Conservation (phyloP, 2,113 vertebrate genomes). For the Oreochromis tanganicae region DNA sequence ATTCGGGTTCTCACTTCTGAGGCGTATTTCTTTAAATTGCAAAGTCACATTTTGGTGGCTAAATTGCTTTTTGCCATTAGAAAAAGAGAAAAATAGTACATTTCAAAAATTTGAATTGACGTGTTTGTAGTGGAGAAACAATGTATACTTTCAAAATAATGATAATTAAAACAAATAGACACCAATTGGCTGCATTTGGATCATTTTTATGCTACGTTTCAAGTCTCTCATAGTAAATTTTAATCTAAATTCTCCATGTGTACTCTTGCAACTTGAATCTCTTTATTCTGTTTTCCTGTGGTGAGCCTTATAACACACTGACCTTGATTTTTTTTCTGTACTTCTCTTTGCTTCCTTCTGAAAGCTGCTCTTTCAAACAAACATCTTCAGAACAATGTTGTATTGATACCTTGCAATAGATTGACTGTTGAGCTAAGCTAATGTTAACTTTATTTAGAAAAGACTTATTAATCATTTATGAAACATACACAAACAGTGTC, state of each 20-base stretch:
- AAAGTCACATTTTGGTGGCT: background rate
- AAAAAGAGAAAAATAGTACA: background rate
- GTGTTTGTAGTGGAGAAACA: background rate
- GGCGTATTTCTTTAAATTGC: background rate
- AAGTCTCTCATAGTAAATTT: background rate
- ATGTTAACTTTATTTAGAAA: background rate
- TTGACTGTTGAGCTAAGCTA: background rate
- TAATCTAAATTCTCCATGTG: background rate
- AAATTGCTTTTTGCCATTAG: background rate
- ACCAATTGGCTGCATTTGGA: background rate
- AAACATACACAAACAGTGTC: background rate
- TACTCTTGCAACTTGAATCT: background rate
- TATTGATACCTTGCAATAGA: background rate
- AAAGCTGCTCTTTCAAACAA: conserved; percentile 4
- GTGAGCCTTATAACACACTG: conserved; percentile 12
- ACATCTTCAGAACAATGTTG: background rate
- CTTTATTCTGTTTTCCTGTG: background rate
- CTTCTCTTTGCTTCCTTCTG: conserved; percentile 14
- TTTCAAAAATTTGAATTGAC: background rate
- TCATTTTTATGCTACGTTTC: background rate
- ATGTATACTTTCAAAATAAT: background rate
- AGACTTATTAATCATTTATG: background rate
- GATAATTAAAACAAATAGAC: background rate
- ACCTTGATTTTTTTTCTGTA: background rate
- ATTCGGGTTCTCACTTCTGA: conserved; percentile 28